Conservation (phyloP, 2,797 vertebrate species). For the Loriculus beryllinus region DNA sequence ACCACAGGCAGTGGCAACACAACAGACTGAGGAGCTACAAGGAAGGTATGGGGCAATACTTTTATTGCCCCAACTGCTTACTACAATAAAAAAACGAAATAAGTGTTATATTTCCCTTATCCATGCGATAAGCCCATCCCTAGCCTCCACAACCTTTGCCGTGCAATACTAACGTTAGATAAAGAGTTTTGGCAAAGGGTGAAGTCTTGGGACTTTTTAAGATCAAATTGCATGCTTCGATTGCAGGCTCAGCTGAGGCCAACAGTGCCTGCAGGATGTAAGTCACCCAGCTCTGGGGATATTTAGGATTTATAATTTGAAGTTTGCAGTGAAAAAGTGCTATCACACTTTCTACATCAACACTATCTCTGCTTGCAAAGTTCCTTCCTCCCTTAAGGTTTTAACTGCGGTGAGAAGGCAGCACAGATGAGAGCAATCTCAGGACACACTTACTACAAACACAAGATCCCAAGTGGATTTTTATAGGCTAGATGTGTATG, state of each 20-base stretch:
- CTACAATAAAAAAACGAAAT: not conserved
- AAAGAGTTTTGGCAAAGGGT: not conserved
- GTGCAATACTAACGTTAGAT: not conserved
- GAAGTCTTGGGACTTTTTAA: not conserved
- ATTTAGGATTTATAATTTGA: not conserved
- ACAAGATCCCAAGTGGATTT: not conserved
- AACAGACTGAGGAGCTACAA: rapidly evolving
- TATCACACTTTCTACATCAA: not conserved
- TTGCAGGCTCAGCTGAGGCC: not conserved
- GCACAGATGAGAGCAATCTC: not conserved
- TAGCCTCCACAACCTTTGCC: not conserved
- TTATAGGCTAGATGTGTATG: not conserved
- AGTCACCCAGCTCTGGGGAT: not conserved
- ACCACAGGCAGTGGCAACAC: not conserved
- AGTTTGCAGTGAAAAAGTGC: not conserved
- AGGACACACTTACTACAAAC: not conserved
- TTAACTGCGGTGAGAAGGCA: not conserved
- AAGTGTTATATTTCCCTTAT: not conserved
- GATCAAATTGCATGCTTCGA: not conserved
- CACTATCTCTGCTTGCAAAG: not conserved
- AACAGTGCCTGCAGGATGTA: not conserved
- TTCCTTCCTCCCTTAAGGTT: not conserved
- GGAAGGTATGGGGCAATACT: not conserved
- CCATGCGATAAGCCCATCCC: not conserved
- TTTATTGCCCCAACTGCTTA: not conserved